Base-by-base conservation (phyloP, 1,140 invertebrate species). In the Oryctes rhinoceros region DNA sequence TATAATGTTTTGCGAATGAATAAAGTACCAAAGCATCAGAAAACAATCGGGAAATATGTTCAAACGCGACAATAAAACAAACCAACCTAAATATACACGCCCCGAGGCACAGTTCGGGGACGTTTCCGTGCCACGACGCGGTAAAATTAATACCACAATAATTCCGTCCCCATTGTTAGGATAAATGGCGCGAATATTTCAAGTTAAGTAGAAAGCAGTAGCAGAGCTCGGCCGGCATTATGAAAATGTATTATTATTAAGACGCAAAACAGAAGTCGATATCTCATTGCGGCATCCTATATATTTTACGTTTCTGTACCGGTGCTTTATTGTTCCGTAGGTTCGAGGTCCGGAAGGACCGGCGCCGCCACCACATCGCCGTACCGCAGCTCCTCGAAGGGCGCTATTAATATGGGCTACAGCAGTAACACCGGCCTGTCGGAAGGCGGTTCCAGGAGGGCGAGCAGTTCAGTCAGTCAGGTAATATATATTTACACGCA, bases 381-480 rank as follows among this genome's bases (percentile, higher is more conserved):
- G 0, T 93, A 93, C 86, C 88, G 91, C 49, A 88, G 90, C 44
- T 88, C 89, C 0, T 83, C 89, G 39, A 88, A 88, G 30, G 90
- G 91, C 7, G 88, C 88, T 3, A 88, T 88, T 49, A 91, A 89
- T 83, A 83, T 89, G 80, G 88, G 88, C 67, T 90, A 90, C 82
- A 88, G 87, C 78, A 87, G 87, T 79, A 88, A 88, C 82, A 87
- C 88, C 79, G 88, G 87, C 15, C 89, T 90, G 82, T 90, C 90
- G 7, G 91, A 92, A 39, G 87, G 87, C 4, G 91, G 91, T 1
- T 94, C 92, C 2, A 89, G 93, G 79, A 86, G 93, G 82, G 92
- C 92, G 24, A 93, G 92, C 81, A 94, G 92, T 85, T 94, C 92
- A 5, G 92, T 94, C 7, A 94, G 93, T 59, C 76, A 78, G 76